Base-by-base conservation (phyloP, 2,888 invertebrate species). In the Acholoe squamosa region DNA sequence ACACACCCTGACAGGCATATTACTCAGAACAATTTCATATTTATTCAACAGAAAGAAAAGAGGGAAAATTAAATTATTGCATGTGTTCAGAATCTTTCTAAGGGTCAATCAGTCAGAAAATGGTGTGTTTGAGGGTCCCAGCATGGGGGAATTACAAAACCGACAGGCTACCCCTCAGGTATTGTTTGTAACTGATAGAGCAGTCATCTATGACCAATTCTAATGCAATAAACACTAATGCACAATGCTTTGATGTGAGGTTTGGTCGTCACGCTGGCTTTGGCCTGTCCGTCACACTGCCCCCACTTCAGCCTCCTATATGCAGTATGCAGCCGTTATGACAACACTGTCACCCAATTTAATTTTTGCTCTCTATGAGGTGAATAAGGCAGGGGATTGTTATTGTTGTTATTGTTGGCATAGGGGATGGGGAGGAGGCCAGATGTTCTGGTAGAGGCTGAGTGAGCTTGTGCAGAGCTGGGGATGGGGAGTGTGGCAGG, bases 201-300 rank as follows among this genome's bases (percentile, higher is more conserved):
- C 71, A 71, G 3, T 71, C 71, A 71, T n/a, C 71, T 28, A 71
- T 71, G 71, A 71, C 71, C 28, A 28, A 71, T 28, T 71, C 31
- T 71, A 71, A 71, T 71, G 71, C 71, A 71, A 71, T 71, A 71
- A 71, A 71, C 71, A 71, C 71, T 28, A 71, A 28, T 71, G 71
- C 28, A 71, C 71, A 71, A 71, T 71, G 3, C 71, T 71, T 71
- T 71, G 71, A 71, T 71, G 71, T 71, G 71, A 14, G 71, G 31
- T 28, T 71, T 25, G 25, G 25, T 7, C 71, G 71, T 71, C 71
- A 71, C 71, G 71, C 71, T 28, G 71, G 28, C 71, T 61, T 71
- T 25, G 71, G 28, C 71, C 71, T 28, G 71, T 28, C 71, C 31
- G 71, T 71, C 71, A 71, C 71, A 28, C 61, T 61, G 12, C 3